These are phyloP conservation scores for Camponotus floridanus DNA, from an alignment of 1,140 invertebrate genomes.

Conservation along the genomic window DNA sequence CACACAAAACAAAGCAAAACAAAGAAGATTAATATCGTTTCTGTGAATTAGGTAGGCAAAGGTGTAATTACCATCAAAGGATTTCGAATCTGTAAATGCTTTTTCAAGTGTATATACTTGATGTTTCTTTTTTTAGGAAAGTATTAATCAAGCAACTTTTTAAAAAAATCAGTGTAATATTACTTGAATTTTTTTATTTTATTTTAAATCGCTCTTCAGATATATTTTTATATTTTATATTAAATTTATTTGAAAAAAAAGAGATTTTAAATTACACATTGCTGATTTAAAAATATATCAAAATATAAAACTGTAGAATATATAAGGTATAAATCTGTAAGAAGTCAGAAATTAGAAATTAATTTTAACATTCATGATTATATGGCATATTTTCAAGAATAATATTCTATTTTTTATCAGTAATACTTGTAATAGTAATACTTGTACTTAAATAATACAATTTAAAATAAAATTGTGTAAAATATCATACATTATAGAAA, in stretches of 20 bases:
- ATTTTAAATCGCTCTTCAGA: background rate
- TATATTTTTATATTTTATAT: background rate
- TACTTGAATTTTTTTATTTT: background rate
- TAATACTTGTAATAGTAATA: background rate
- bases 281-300: background rate
- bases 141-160: background rate
- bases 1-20: constrained; percentile 8
- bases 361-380: constrained; percentile 11
- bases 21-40: constrained; percentile 40
- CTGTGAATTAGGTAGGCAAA: constrained; percentile 15
- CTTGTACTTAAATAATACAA: background rate
- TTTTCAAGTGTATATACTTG: background rate
- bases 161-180: background rate
- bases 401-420: background rate
- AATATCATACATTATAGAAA: constrained; percentile 16
- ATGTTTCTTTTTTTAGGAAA: background rate
- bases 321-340: constrained; percentile 9
- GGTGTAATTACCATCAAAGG: constrained; percentile 15
- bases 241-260: background rate
- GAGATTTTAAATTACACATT: background rate
- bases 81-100: constrained; percentile 7
- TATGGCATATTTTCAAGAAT: constrained; percentile 17
- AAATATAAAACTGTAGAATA: background rate
- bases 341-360: constrained; percentile 25
- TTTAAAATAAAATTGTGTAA: background rate